These are phyloP conservation scores for Sparus aurata DNA, from an alignment of 2,797 vertebrate species.

Conservation along the genomic window DNA sequence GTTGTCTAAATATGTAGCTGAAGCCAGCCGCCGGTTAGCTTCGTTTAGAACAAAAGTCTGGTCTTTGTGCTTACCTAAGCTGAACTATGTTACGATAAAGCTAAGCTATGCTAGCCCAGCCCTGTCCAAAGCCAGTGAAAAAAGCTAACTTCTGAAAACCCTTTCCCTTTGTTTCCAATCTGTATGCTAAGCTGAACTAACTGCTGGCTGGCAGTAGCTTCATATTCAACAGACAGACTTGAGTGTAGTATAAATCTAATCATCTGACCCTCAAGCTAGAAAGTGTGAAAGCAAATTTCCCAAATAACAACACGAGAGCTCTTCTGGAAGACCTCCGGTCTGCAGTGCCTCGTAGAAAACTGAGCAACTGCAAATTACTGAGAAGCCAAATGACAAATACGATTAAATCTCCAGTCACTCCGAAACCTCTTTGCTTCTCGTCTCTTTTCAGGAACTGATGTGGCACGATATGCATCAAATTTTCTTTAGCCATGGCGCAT, in stretches of 20 bases:
- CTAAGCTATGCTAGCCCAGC: not conserved
- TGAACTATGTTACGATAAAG: too few species aligned
- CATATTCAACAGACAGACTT: slow-evolving; percentile 2
- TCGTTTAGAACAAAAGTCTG: not conserved
- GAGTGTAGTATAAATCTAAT: not conserved
- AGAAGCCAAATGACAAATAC: slow-evolving; percentile 18
- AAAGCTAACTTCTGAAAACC: not conserved
- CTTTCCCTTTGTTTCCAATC: not conserved
- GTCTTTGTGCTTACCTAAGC: too few species aligned
- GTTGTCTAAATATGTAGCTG: not conserved
- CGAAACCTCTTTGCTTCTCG: slow-evolving; percentile 15
- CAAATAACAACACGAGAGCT: not conserved
- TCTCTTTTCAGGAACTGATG: slow-evolving; percentile 4
- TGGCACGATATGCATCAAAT: slow-evolving; percentile 7
- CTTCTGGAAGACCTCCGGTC: not conserved
- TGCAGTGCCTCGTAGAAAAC: not conserved
- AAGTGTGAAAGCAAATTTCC: not conserved
- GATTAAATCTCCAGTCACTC: slow-evolving; percentile 27
- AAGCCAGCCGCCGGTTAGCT: slow-evolving; percentile 13
- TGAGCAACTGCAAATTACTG: not conserved
- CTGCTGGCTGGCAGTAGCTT: not conserved
- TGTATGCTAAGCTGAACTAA: slow-evolving; percentile 25
- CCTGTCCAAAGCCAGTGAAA: not conserved
- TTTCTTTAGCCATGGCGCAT: slow-evolving; percentile 17
- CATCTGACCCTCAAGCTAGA: not conserved